Conservation (phyloP, 2,888 invertebrate species). For the Himalopsyche anomala region DNA sequence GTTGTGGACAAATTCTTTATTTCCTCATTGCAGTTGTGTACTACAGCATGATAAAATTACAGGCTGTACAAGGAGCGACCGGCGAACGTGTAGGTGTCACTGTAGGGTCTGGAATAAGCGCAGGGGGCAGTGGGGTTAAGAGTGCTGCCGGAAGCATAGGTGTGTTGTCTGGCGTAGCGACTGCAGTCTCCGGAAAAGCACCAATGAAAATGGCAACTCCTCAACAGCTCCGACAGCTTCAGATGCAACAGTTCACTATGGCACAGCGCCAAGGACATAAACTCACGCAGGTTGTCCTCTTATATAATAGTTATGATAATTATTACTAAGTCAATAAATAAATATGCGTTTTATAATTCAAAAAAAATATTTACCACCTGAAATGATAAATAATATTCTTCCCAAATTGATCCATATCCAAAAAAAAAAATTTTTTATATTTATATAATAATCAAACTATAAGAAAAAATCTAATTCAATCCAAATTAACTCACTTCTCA, state of each 20-base stretch:
- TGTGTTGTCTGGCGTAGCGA: slow-evolving; percentile 67
- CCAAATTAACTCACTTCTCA: too few relatives aligned
- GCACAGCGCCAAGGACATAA: slow-evolving; percentile 80
- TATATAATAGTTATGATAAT: too few relatives aligned
- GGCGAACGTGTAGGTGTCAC: slow-evolving; percentile 54
- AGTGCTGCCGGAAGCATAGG: slow-evolving; percentile 70
- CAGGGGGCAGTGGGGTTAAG: slow-evolving; percentile 70
- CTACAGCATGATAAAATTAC: background rate
- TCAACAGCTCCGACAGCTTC: slow-evolving; percentile 81
- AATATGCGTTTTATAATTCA: too few relatives aligned
- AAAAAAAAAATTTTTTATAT: too few relatives aligned
- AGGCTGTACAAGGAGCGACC: slow-evolving; percentile 49
- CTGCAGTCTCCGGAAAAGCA: slow-evolving; percentile 67
- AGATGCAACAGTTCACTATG: slow-evolving; percentile 77
- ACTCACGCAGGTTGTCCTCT: slow-evolving; percentile 75
- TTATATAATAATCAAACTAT: too few relatives aligned
- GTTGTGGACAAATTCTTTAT: too few relatives aligned
- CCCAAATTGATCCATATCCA: too few relatives aligned
- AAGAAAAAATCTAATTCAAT: too few relatives aligned
- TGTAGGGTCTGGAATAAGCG: slow-evolving; percentile 24
- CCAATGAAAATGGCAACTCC: slow-evolving; percentile 78
- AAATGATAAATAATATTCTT: too few relatives aligned
- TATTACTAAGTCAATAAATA: too few relatives aligned
- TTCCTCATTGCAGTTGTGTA: too few relatives aligned
- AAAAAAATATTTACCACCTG: too few relatives aligned